These are phyloP conservation scores for Lathronympha strigana DNA, from an alignment of 2,888 invertebrate species.

Conservation along the genomic window DNA sequence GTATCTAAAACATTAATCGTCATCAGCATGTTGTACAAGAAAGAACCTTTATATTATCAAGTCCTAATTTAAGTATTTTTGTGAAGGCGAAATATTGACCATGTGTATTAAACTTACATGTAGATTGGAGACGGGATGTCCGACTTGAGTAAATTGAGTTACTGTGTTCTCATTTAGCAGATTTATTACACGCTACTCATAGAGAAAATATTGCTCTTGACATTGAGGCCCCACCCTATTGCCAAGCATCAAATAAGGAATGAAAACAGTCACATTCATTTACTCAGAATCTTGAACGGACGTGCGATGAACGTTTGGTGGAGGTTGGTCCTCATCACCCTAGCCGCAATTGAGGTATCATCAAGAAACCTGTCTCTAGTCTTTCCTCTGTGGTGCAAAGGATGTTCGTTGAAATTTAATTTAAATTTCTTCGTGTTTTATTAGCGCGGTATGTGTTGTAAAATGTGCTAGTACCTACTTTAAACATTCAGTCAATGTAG, in stretches of 20 bases:
- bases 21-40: too few relatives aligned
- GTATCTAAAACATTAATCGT: too few relatives aligned
- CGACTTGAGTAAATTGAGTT: too few relatives aligned
- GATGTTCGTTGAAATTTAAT: constrained; percentile 14
- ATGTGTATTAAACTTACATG: too few relatives aligned
- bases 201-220: not conserved
- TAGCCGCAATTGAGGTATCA: constrained; percentile 25
- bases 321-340: constrained; percentile 6
- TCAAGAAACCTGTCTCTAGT: constrained; percentile 20
- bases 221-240: constrained; percentile 14
- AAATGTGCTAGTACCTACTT: too few relatives aligned
- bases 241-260: not conserved
- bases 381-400: constrained; percentile 19
- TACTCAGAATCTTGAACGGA: not conserved
- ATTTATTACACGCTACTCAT: not conserved
- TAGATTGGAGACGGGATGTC: too few relatives aligned
- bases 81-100: too few relatives aligned
- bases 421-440: constrained; percentile 15
- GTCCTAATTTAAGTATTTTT: too few relatives aligned
- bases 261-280: not conserved
- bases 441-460: constrained; percentile 6
- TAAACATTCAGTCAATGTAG: too few relatives aligned
- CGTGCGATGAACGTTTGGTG: constrained; percentile 13
- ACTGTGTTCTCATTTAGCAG: too few relatives aligned
- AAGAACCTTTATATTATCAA: too few relatives aligned